Base-by-base conservation (phyloP, 2,888 invertebrate species). In the Microplitis manilae region DNA sequence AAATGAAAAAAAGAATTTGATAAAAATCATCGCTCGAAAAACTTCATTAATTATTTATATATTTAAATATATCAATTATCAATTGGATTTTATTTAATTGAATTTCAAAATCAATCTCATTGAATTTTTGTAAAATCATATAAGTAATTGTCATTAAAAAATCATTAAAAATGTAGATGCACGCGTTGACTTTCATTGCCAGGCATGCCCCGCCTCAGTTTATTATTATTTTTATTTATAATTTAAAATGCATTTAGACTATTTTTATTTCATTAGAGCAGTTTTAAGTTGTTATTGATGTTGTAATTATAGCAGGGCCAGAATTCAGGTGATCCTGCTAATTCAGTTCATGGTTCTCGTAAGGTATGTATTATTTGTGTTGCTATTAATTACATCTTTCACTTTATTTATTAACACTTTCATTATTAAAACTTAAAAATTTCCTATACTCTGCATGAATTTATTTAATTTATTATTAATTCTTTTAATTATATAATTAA, bases 271-370 rank as follows among this genome's bases (percentile, higher is more conserved):
- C 13, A 50, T 50, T 50, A 50, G 50, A 89, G 89, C 86, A 86
- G 86, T 88, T 89, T 89, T 88, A 89, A 84, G 87, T 89, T 88
- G 85, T 89, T 89, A 86, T 90, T 30, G 30, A 30, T 89, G 86
- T 89, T 89, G 86, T 89, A 50, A 90, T 90, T 88, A 86, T 89
- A 90, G 89, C 88, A 86, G 89, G 84, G 87, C 88, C 87, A 80
- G 87, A 87, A 84, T 82, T 86, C 86, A 82, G 87, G 82, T 82
- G 85, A 85, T 83, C 87, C 88, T 84, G 86, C 88, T 83, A 86
- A 84, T 86, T 89, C 90, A 85, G 90, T 90, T 70, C 85, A 86
- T 84, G 83, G 86, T 86, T 83, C 77, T 69, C 75, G 67, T 50
- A 86, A 87, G 88, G 90, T 90, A 88, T 88, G 89, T 86, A 83